Evolutionary conservation across 2,113 vertebrate genomes (phyloP), one percentile per base, ranked within the genome.

Genomic region (Melanotaenia duboulayi): DNA sequence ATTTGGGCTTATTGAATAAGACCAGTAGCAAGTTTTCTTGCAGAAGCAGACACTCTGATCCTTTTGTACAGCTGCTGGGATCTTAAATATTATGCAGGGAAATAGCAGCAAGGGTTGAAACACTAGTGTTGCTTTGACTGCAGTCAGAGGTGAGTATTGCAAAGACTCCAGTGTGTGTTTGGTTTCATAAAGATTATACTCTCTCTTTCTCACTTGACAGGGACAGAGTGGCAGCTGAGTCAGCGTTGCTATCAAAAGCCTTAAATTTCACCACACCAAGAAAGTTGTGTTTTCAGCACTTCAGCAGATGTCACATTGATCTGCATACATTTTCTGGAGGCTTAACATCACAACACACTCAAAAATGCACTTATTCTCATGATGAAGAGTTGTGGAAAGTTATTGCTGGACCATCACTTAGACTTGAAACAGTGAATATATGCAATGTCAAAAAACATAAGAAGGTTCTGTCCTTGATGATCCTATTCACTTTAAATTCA

Each of bases 171-270:
- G 20, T 49, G 56, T 69, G 37, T 76, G 44, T 39, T 37, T 56
- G 54, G 64, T 62, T 10, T 69, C 52, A 23, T 65, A 50, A 40
- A 49, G 42, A 11, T 13, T 50, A 11, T 32, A 28, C 22, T n/a
- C 59, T 42, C 40, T 0, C n/a, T 74, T 68, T 78, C 67, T 71
- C 80, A 79, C 71, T 46, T 64, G 65, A 83, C 74, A 24, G 57
- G 74, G 60, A 74, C 58, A 74, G 80, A 63, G 49, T 71, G 81
- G 65, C 8, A 11, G 35, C 23, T 84, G 73, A 76, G 35, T 87
- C 78, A 89, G 12, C 1, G 24, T 9, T 60, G 74, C 69, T 78
- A 48, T 72, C 61, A 73, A 48, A 52, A 61, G 66, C 71, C 44
- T 76, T 71, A 74, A 77, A 83, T 80, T 73, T 17, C n/a, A 72